Evolutionary conservation across 1,140 invertebrate species (phyloP), one percentile per base, ranked within the genome.

Genomic region (Zaprionus gabonicus): DNA sequence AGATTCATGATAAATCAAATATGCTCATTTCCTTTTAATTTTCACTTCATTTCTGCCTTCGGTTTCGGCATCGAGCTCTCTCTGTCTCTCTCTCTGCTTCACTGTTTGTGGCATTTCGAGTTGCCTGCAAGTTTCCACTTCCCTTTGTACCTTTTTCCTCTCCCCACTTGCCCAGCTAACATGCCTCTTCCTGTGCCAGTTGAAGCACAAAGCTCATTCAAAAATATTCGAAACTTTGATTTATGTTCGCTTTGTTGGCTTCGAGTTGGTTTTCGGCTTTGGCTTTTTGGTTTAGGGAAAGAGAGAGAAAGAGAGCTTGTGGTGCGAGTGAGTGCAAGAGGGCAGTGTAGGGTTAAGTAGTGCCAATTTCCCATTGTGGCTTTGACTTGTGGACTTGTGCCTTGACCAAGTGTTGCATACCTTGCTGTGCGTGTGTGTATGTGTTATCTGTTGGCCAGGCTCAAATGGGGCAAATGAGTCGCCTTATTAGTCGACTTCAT

Each of bases 21-120:
- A 73, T 70, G 68, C 83, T 91, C 84, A 91, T 90, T 91, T 91
- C 84, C 90, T 84, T 91, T 82, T 83, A 84, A 91, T 91, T 85
- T 74, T 66, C 64, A 76, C 72, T 90, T 81, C 71, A 88, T 59
- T 88, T 73, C 74, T 75, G 68, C 60, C 55, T 55, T 27, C 53
- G n/a, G 41, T 46, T 56, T 25, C 12, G 41, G 23, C 59, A 51
- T 41, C 6, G 41, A 41, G 51, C 41, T 17, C 12, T 53, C 49
- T 56, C 41, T 68, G 51, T 34, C 44, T 74, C 60, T 65, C 20
- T 66, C 38, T 41, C 15, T n/a, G 23, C 2, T 23, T 23, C 23
- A 23, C 23, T 23, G 6, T 17, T n/a, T 38, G 36, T 38, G 36
- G 36, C 36, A 38, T 38, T 38, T 38, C 13, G 36, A 28, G 58